Percentiles rank a stretch among this genome's conserved stretches.
These are phyloP conservation scores for Anagyrus pseudococci DNA, from an alignment of 2,888 invertebrate species.

Conservation along the genomic window DNA sequence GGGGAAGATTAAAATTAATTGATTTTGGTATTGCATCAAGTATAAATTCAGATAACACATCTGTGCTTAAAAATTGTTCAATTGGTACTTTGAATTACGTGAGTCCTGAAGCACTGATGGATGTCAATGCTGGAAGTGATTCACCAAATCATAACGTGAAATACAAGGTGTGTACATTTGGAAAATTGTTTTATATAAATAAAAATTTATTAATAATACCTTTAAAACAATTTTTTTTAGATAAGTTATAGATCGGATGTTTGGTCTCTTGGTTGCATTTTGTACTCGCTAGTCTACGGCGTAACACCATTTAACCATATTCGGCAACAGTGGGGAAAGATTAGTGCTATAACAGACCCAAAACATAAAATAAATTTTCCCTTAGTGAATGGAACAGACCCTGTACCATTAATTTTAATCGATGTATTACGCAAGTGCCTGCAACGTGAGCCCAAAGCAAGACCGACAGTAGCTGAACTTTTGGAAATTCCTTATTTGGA, in stretches of 20 bases:
- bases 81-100: slow-evolving; percentile 95
- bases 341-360: slow-evolving; percentile 79
- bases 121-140: slow-evolving; percentile 63
- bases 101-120: slow-evolving; percentile 89
- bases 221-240: slow-evolving; percentile 62
- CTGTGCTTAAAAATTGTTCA: slow-evolving; percentile 81
- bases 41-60: slow-evolving; percentile 86
- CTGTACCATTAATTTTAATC: slow-evolving; percentile 68
- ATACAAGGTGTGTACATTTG: slow-evolving; percentile 46
- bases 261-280: slow-evolving; percentile 97
- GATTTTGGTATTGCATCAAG: slow-evolving; percentile 97
- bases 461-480: slow-evolving; percentile 79
- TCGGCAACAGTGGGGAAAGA: slow-evolving; percentile 73
- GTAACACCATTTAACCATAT: slow-evolving; percentile 90
- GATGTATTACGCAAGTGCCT: slow-evolving; percentile 76
- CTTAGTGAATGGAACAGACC: slow-evolving; percentile 53
- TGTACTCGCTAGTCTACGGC: slow-evolving; percentile 91
- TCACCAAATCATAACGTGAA: slow-evolving; percentile 56
- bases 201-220: neutral
- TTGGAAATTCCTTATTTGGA: slow-evolving; percentile 65
- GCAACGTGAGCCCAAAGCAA: slow-evolving; percentile 72
- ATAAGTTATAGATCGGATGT: slow-evolving; percentile 93
- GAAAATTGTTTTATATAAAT: neutral
- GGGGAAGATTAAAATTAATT: slow-evolving; percentile 88
- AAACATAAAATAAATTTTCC: slow-evolving; percentile 75